Base-by-base conservation (phyloP, 2,113 vertebrate genomes). In the Maccullochella peelii region DNA sequence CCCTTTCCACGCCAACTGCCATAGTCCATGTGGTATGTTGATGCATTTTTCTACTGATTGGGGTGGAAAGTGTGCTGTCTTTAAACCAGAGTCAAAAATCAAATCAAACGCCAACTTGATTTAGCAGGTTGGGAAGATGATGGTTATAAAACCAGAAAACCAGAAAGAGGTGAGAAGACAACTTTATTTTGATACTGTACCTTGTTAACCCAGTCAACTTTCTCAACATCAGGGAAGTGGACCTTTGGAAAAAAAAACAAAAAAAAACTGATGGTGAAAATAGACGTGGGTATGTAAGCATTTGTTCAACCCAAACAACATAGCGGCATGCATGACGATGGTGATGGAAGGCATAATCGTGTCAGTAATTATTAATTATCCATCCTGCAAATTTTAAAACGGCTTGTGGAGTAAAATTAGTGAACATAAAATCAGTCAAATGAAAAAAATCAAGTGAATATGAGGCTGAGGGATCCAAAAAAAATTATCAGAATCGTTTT, bases 151-250 rank as follows among this genome's bases (percentile, higher is more conserved):
- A 14, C 40, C 23, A 44, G 20, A 27, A 54, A 67, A 20, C 11
- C 16, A 59, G 12, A 61, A 33, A 38, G 3, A 25, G 6, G 20
- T 44, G 55, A 36, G 9, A 30, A 40, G 9, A 36, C 2, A 50
- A 12, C 6, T 23, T 50, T 0, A 36, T 68, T 40, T 58, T 77
- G 6, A 61, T 27, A 88, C 61, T 15, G 90, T 96, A 99, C 98
- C 98, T 99, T 99, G 91, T 99, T 99, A 63, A 98, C 86, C 98
- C 98, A 99, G 44, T 97, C 95, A 8, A 95, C 98, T 59, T 97
- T 96, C 89, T 99, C 98, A 57, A 97, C 95, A 25, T 99, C 97
- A 8, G 96, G 95, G 68, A 99, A 99, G 8, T 97, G 90, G 77
- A 99, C 96, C 98, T 99, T 52, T 72, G 62, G 61, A 27, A 16